A percentile compares a stretch with the other conserved stretches of the same genome.
Evolutionary conservation across 2,888 invertebrate species (phyloP).

Genomic region (Drosophila macrothrix): DNA sequence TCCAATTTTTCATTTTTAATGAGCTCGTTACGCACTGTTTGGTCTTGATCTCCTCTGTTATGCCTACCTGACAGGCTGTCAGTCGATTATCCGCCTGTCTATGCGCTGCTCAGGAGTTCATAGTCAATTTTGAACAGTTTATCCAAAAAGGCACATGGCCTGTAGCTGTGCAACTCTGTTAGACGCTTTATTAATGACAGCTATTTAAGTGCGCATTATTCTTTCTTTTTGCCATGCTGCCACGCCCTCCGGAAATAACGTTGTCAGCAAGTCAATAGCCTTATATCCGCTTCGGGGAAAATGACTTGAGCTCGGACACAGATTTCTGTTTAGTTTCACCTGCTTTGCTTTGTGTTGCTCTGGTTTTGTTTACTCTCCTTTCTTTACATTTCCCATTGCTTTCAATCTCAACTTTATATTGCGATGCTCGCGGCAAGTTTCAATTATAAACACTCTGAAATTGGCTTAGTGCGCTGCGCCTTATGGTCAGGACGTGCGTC

Average conservation of each 20-base stretch:
- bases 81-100: conserved; percentile 13
- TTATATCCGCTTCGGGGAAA: conserved; percentile 60
- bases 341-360: conserved; percentile 19
- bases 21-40: conserved; percentile 18
- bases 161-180: conserved; percentile 34
- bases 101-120: conserved; percentile 8
- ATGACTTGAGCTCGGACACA: conserved; percentile 33
- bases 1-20: conserved; percentile 48
- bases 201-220: conserved; percentile 52
- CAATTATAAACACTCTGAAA: conserved; percentile 67
- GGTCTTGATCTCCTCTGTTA: not conserved
- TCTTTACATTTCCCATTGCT: not conserved
- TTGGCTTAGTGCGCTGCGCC: conserved; percentile 61
- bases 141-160: conserved; percentile 31
- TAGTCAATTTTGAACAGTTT: conserved; percentile 27
- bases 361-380: conserved; percentile 11
- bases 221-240: conserved; percentile 9
- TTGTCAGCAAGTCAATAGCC: conserved; percentile 71
- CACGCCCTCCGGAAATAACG: conserved; percentile 60
- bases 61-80: conserved; percentile 7
- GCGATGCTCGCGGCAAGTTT: conserved; percentile 37
- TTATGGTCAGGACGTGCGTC: conserved; percentile 59
- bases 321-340: conserved; percentile 32
- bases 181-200: conserved; percentile 49
- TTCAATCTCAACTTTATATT: conserved; percentile 10